Conservation (phyloP, 2,888 invertebrate genomes). For the Harpagoxenus sublaevis region DNA sequence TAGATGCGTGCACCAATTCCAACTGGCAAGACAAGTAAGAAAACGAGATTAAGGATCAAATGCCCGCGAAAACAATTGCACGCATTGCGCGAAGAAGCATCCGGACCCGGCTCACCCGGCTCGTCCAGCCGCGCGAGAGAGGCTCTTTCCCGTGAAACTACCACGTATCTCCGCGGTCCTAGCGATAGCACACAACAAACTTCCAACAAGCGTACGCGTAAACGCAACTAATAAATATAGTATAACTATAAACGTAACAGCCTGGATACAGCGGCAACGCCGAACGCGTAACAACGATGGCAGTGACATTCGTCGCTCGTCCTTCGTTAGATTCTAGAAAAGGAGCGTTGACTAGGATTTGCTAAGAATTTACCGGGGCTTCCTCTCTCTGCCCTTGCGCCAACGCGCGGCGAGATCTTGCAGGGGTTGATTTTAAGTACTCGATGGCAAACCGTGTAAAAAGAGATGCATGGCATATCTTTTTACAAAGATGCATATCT, state of each 20-base stretch:
- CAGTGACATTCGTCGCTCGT: constrained; percentile 62
- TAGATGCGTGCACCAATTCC: background rate
- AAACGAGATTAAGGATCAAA: background rate
- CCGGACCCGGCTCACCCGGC: background rate
- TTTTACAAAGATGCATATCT: background rate
- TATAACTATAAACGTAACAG: constrained; percentile 67
- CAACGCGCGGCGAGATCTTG: background rate
- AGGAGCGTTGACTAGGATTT: constrained; percentile 70
- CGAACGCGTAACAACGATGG: constrained; percentile 63
- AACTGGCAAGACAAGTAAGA: background rate
- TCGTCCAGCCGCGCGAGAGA: too few relatives aligned
- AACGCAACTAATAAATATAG: constrained; percentile 64
- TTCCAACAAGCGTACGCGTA: constrained; percentile 20
- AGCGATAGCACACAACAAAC: background rate
- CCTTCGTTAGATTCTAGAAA: constrained; percentile 55
- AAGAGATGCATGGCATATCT: background rate
- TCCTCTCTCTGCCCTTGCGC: background rate
- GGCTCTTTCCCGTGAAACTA: background rate
- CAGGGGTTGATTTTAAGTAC: constrained; percentile 20
- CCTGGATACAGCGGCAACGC: constrained; percentile 62
- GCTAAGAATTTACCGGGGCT: constrained; percentile 51
- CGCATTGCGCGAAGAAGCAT: background rate
- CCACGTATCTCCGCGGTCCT: background rate
- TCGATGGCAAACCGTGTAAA: constrained; percentile 22
- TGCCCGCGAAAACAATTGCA: background rate